A percentile compares a stretch with the other conserved stretches of the same genome.
phyloP scores from a whole-genome alignment of 2,888 invertebrate species.

The Pteria penguin region DNA sequence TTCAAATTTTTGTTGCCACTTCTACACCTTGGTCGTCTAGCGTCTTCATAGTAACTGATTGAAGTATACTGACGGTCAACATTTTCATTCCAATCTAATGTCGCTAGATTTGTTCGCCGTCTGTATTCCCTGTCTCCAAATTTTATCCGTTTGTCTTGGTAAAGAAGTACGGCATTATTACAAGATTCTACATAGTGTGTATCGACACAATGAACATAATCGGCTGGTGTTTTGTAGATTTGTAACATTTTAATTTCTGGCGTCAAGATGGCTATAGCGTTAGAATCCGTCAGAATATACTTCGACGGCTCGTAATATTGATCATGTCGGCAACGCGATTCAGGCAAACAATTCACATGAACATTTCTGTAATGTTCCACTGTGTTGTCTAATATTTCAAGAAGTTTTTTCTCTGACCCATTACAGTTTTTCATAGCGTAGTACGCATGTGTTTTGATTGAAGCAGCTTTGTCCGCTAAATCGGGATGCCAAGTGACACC shows the following conservation, averaged over 20 bases:
- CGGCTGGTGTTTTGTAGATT: slow-evolving; percentile 40
- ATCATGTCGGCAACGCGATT: slow-evolving; percentile 28
- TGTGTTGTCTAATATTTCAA: slow-evolving; percentile 24
- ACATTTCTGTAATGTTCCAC: too few relatives aligned
- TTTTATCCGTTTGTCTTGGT: slow-evolving; percentile 36
- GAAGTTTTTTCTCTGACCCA: not conserved
- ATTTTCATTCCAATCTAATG: slow-evolving; percentile 34
- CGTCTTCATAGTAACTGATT: slow-evolving; percentile 8
- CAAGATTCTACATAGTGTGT: slow-evolving; percentile 46
- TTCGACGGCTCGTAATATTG: slow-evolving; percentile 16
- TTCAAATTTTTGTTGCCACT: slow-evolving; percentile 20
- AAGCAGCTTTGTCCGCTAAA: slow-evolving; percentile 24
- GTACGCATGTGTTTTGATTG: slow-evolving; percentile 30
- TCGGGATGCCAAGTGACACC: slow-evolving; percentile 31
- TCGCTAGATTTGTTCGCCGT: slow-evolving; percentile 11
- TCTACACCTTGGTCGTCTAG: slow-evolving; percentile 9
- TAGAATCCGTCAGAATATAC: slow-evolving; percentile 9
- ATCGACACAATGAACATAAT: slow-evolving; percentile 36
- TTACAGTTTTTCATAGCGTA: slow-evolving; percentile 32
- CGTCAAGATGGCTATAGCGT: not conserved
- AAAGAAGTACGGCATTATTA: slow-evolving; percentile 34
- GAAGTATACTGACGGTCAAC: slow-evolving; percentile 23
- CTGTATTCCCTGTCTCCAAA: slow-evolving; percentile 34
- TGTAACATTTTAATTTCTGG: slow-evolving; percentile 15
- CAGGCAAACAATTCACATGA: slow-evolving; percentile 17